These are phyloP conservation scores for Leptodactylus fuscus DNA, from an alignment of 2,113 vertebrate genomes.

Conservation along the genomic window DNA sequence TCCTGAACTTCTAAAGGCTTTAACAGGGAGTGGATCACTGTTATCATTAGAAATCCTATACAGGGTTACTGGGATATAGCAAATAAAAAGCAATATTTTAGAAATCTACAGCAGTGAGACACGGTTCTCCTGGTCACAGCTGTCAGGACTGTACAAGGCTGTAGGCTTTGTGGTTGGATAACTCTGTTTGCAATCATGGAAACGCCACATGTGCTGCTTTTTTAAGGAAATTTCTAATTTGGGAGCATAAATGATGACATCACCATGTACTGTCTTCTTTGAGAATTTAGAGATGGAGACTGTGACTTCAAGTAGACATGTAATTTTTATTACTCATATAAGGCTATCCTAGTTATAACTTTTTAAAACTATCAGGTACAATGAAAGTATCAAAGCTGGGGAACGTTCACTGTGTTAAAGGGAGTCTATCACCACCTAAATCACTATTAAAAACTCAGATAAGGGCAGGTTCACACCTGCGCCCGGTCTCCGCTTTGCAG, in stretches of 20 bases:
- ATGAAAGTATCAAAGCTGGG: too few relatives aligned
- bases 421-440: too few relatives aligned
- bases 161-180: neutral
- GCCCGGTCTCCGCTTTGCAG: too few relatives aligned
- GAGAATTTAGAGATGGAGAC: neutral
- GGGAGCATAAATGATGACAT: neutral
- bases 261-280: neutral
- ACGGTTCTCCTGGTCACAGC: neutral
- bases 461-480: too few relatives aligned
- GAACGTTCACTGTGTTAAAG: too few relatives aligned
- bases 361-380: neutral
- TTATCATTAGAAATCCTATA: slow-evolving; percentile 60
- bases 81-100: slow-evolving; percentile 12
- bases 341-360: too few relatives aligned
- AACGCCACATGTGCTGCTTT: neutral
- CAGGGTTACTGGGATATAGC: neutral
- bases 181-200: neutral
- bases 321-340: neutral
- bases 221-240: neutral
- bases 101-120: neutral
- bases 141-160: neutral
- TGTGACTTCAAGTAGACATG: neutral
- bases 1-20: slow-evolving; percentile 62
- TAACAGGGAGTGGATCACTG: slow-evolving; percentile 44
- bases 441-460: too few relatives aligned